A percentile compares a stretch with the other conserved stretches of the same genome.
These are phyloP conservation scores for Sitta carolinensis DNA, from an alignment of 2,797 vertebrate genomes.

Conservation along the genomic window DNA sequence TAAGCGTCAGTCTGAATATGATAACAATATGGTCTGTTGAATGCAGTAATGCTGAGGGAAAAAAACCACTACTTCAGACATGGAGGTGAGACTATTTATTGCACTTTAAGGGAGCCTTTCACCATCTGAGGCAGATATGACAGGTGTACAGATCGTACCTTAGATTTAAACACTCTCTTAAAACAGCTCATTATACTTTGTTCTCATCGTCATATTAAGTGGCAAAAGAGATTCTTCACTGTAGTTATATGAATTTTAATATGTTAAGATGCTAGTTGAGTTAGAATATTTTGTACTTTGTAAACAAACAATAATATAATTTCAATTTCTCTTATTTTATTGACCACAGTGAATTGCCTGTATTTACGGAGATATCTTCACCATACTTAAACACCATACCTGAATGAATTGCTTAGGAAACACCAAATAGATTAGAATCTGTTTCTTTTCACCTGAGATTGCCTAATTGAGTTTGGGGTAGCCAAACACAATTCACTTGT, in stretches of 20 bases:
- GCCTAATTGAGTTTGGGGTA: not conserved
- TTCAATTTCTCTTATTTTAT: not conserved
- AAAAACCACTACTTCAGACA: not conserved
- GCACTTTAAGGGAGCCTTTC: not conserved
- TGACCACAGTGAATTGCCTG: not conserved
- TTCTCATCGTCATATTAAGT: not conserved
- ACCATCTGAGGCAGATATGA: not conserved
- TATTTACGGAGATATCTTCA: not conserved
- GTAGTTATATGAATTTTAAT: not conserved
- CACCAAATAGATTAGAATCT: not conserved
- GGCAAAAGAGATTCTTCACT: not conserved
- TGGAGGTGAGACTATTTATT: not conserved
- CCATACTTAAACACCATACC: not conserved
- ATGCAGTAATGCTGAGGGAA: not conserved
- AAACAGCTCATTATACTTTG: not conserved
- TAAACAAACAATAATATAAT: not conserved
- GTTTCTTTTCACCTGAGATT: not conserved
- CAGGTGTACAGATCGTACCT: not conserved
- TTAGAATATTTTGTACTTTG: not conserved
- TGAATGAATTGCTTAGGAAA: not conserved
- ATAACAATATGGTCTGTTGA: not conserved
- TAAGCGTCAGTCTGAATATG: not conserved
- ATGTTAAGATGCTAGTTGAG: not conserved
- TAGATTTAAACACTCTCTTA: not conserved
- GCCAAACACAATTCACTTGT: not conserved